A percentile compares a stretch with the other conserved stretches of the same genome.
These are phyloP conservation scores for Ceyx margarethae DNA, from an alignment of 2,113 vertebrate species.

Conservation along the genomic window DNA sequence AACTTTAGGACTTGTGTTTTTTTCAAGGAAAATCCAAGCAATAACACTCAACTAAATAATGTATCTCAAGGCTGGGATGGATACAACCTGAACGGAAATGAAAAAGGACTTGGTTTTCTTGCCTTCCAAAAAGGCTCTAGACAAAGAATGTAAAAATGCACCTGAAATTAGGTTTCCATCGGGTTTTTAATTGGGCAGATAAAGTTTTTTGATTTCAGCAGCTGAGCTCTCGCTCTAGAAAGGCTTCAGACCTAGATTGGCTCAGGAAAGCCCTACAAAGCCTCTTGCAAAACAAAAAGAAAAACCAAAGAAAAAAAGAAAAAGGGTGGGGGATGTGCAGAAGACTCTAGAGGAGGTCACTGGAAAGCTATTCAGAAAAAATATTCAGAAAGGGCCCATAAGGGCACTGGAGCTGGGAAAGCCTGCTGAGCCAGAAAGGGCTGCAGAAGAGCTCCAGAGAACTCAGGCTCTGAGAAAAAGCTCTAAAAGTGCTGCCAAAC, in stretches of 20 bases:
- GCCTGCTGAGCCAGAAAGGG: not conserved
- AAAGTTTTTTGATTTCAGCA: not conserved
- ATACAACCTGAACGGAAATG: not conserved
- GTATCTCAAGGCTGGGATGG: not conserved
- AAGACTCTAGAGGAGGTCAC: not conserved
- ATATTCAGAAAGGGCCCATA: not conserved
- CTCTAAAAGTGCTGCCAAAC: not conserved
- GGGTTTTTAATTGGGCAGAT: not conserved
- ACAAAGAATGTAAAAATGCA: not conserved
- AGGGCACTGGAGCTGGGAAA: not conserved
- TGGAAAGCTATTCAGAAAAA: not conserved
- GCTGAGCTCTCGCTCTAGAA: not conserved
- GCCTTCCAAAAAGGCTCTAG: not conserved
- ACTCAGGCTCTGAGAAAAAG: not conserved
- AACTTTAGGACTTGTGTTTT: not conserved
- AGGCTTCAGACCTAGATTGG: not conserved
- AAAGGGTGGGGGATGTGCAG: not conserved
- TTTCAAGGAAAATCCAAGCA: not conserved
- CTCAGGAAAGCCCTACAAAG: not conserved
- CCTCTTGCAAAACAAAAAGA: not conserved
- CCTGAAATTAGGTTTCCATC: not conserved
- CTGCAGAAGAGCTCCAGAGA: not conserved
- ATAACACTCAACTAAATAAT: not conserved
- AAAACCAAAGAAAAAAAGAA: not conserved
- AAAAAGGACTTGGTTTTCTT: not conserved